Evolutionary conservation across 1,140 invertebrate species (phyloP).

Genomic region (Asobara japonica): DNA sequence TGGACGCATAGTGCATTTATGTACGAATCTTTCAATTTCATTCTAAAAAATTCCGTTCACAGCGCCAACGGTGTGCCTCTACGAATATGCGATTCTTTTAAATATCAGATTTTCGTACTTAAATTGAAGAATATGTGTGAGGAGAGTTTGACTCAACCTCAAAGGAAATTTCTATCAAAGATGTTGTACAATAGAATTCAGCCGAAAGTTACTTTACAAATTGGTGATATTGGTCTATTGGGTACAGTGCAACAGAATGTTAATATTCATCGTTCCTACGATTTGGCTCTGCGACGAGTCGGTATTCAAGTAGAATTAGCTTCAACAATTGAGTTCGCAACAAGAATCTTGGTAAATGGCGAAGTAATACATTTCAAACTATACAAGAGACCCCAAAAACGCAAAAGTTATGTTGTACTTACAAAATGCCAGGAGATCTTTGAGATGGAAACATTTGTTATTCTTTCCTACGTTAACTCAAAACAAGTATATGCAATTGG

Average conservation of each 20-base stretch:
- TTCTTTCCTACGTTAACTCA: neutral
- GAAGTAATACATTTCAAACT: neutral
- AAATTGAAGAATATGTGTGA: neutral
- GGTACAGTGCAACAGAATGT: neutral
- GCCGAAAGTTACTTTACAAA: neutral
- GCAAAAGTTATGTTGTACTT: no score
- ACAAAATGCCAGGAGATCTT: neutral
- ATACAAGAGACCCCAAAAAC: no score
- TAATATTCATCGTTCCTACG: neutral
- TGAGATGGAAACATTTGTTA: neutral
- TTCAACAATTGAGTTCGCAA: neutral
- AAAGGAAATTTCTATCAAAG: neutral
- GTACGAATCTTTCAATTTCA: no score
- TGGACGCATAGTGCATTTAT: no score
- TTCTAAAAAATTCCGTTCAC: no score
- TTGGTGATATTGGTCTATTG: neutral
- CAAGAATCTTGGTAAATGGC: neutral
- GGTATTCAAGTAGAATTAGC: neutral
- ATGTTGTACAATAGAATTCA: neutral
- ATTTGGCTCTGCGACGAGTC: neutral
- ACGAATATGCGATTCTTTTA: conserved; percentile 33
- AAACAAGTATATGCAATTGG: neutral
- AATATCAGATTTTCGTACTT: conserved; percentile 15
- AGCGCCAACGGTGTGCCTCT: no score
- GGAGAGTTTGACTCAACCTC: neutral